These are phyloP conservation scores for Eueides isabella DNA, from an alignment of 1,140 invertebrate species.

Conservation along the genomic window DNA sequence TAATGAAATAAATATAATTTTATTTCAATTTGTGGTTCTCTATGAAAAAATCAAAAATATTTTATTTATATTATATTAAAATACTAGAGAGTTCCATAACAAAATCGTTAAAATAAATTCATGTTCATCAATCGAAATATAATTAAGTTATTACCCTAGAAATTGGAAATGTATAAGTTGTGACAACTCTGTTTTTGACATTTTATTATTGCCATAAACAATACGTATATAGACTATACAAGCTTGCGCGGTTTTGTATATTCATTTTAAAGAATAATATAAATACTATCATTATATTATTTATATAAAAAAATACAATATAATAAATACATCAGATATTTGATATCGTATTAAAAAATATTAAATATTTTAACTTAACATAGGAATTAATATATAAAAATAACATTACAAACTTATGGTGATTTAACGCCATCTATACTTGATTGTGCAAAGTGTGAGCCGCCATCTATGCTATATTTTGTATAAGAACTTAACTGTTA, in stretches of 20 bases:
- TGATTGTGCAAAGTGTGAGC: not conserved
- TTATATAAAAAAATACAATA: not conserved
- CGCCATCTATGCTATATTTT: not conserved
- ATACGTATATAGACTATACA: not conserved
- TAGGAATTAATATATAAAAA: not conserved
- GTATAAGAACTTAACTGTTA: not conserved
- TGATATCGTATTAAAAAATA: too few relatives aligned
- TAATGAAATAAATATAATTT: too few relatives aligned
- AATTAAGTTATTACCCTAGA: not conserved
- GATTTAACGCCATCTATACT: not conserved
- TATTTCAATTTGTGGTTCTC: too few relatives aligned
- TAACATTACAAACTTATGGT: not conserved
- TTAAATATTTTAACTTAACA: too few relatives aligned
- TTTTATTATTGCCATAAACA: slow-evolving; percentile 22
- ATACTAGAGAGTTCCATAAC: too few relatives aligned
- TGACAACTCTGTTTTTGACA: slow-evolving; percentile 30
- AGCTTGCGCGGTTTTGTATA: not conserved
- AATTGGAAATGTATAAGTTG: not conserved
- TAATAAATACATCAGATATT: too few relatives aligned
- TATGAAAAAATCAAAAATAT: too few relatives aligned
- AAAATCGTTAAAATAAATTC: too few relatives aligned
- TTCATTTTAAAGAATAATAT: not conserved
- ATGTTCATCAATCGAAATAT: too few relatives aligned
- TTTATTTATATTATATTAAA: too few relatives aligned
- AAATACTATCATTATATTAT: not conserved